Conservation (phyloP, 2,797 vertebrate species). For the Pteronotus mesoamericanus region DNA sequence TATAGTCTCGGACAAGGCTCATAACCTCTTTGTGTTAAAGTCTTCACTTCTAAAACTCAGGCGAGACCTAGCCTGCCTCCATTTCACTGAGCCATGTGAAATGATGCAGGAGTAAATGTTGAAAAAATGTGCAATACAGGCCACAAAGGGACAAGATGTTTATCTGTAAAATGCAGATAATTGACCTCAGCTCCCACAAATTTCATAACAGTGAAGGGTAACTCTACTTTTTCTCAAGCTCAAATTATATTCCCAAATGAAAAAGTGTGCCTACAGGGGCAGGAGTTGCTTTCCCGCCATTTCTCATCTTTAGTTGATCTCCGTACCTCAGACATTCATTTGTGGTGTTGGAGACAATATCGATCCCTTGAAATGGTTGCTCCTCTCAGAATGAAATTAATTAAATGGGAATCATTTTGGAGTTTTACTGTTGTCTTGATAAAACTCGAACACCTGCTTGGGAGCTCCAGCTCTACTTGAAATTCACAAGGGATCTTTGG, state of each 20-base stretch:
- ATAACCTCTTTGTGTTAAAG: not conserved
- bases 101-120: not conserved
- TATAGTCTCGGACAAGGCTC: not conserved
- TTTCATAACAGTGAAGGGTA: not conserved
- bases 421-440: not conserved
- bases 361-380: not conserved
- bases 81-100: not conserved
- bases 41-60: not conserved
- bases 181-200: not conserved
- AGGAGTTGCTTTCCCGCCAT: not conserved
- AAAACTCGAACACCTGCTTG: not conserved
- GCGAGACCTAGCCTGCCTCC: not conserved
- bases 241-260: not conserved
- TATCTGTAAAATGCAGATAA: slow-evolving; percentile 16
- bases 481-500: slow-evolving; percentile 54
- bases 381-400: slow-evolving; percentile 7
- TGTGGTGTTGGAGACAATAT: not conserved
- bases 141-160: not conserved
- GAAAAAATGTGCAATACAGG: not conserved
- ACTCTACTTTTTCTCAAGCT: not conserved
- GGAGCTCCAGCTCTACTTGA: not conserved
- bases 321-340: not conserved
- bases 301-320: not conserved
- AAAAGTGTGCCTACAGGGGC: not conserved
- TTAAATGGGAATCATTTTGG: slow-evolving; percentile 9